phyloP scores from a whole-genome alignment of 1,140 invertebrate species.

The Episyrphus balteatus region DNA sequence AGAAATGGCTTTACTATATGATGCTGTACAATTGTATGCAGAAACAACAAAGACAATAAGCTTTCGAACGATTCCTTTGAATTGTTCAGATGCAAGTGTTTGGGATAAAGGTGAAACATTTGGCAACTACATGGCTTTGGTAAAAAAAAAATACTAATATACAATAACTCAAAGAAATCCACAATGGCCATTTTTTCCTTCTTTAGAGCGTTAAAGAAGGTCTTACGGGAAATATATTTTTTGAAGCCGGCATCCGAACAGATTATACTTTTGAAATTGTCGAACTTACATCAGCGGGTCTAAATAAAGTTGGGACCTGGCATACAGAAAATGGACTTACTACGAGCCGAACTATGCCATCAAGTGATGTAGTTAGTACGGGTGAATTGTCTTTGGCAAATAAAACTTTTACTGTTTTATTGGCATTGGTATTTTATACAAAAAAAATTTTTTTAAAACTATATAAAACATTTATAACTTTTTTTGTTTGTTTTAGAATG shows the following conservation, averaged over 20 bases:
- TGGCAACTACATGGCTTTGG: conserved; percentile 61
- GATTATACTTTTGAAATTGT: conserved; percentile 70
- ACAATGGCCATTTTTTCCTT: no score
- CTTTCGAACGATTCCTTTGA: conserved; percentile 24
- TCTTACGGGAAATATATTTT: conserved; percentile 69
- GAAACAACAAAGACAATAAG: conserved; percentile 26
- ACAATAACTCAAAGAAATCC: conserved; percentile 13
- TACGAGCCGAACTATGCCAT: conserved; percentile 18
- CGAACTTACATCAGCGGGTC: conserved; percentile 52
- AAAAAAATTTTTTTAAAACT: conserved; percentile 4
- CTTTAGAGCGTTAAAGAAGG: conserved; percentile 35
- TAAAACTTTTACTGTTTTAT: conserved; percentile 73
- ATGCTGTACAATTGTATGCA: conserved; percentile 64
- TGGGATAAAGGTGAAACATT: conserved; percentile 56
- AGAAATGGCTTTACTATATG: conserved; percentile 64
- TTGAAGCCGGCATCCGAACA: conserved; percentile 71
- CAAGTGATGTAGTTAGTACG: conserved; percentile 14
- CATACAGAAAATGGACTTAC: conserved; percentile 38
- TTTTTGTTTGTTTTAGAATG: conserved; percentile 43
- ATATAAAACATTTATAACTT: neutral
- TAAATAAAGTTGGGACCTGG: conserved; percentile 65
- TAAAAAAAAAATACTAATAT: conserved; percentile 61
- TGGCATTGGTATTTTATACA: conserved; percentile 54
- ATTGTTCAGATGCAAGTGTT: conserved; percentile 42
- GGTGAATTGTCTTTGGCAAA: conserved; percentile 55